Conservation (phyloP, 2,888 invertebrate genomes). For the Melinopterus prodromus region DNA sequence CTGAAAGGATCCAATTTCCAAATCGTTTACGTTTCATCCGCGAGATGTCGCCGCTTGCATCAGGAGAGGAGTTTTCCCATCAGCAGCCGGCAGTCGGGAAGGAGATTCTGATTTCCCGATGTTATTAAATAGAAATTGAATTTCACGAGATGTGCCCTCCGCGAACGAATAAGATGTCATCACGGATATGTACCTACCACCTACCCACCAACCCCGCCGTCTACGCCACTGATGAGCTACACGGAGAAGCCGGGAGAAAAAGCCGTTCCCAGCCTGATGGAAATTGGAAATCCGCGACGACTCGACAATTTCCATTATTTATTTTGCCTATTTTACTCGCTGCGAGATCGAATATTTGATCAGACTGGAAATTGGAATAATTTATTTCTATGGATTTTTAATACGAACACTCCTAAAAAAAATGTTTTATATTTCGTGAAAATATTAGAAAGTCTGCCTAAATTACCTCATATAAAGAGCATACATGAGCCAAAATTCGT, state of each 20-base stretch:
- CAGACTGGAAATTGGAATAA: neutral
- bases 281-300: slow-evolving; percentile 22
- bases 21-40: neutral
- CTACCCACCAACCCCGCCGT: slow-evolving; percentile 1
- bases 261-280: slow-evolving; percentile 16
- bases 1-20: neutral
- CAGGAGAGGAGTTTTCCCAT: neutral
- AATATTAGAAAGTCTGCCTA: too few relatives aligned
- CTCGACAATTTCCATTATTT: slow-evolving; percentile 8
- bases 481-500: too few relatives aligned
- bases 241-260: slow-evolving; percentile 18
- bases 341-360: neutral
- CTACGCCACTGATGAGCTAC: slow-evolving; percentile 12
- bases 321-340: neutral
- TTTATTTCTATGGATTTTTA: neutral
- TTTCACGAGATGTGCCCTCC: slow-evolving; percentile 36
- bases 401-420: neutral
- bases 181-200: slow-evolving; percentile 22
- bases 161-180: slow-evolving; percentile 11
- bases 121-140: slow-evolving; percentile 46
- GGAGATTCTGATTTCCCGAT: slow-evolving; percentile 38
- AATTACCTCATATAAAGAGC: too few relatives aligned
- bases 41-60: neutral
- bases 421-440: too few relatives aligned
- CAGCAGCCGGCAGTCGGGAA: neutral